Conservation (phyloP, 1,140 invertebrate species). For the Brachionus asplanchnoidis region DNA sequence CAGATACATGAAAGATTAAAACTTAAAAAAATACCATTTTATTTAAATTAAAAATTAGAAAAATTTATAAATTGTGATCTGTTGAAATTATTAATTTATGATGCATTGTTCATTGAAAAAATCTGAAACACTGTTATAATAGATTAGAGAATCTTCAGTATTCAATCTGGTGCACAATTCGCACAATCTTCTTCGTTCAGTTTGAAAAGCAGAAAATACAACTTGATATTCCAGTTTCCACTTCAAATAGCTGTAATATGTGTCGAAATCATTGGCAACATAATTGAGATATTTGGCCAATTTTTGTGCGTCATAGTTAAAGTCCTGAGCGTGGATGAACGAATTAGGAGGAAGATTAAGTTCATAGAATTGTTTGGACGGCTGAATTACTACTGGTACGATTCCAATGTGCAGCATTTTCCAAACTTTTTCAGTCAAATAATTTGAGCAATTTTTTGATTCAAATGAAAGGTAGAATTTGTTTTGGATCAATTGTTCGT, state of each 20-base stretch:
- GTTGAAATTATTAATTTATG: background rate
- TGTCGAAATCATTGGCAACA: background rate
- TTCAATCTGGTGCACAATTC: slow-evolving; percentile 32
- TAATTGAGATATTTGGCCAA: background rate
- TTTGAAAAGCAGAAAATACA: background rate
- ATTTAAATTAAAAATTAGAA: too few relatives aligned
- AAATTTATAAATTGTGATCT: too few relatives aligned
- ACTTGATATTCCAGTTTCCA: slow-evolving; percentile 10
- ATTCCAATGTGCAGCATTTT: background rate
- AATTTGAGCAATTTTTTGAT: slow-evolving; percentile 27
- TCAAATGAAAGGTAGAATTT: slow-evolving; percentile 42
- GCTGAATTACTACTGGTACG: slow-evolving; percentile 23
- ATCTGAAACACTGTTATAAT: slow-evolving; percentile 2
- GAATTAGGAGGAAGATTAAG: background rate
- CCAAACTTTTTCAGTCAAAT: slow-evolving; percentile 42
- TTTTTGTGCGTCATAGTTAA: background rate
- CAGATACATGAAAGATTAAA: too few relatives aligned
- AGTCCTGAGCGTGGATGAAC: slow-evolving; percentile 36
- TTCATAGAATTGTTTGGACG: background rate
- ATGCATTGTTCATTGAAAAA: slow-evolving; percentile 27
- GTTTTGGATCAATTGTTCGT: background rate
- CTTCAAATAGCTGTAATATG: slow-evolving; percentile 6
- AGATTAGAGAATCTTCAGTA: background rate
- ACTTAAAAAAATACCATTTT: too few relatives aligned
- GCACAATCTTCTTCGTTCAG: slow-evolving; percentile 6